Base-by-base conservation (phyloP, 2,113 vertebrate genomes). In the Chaetodon trifascialis region DNA sequence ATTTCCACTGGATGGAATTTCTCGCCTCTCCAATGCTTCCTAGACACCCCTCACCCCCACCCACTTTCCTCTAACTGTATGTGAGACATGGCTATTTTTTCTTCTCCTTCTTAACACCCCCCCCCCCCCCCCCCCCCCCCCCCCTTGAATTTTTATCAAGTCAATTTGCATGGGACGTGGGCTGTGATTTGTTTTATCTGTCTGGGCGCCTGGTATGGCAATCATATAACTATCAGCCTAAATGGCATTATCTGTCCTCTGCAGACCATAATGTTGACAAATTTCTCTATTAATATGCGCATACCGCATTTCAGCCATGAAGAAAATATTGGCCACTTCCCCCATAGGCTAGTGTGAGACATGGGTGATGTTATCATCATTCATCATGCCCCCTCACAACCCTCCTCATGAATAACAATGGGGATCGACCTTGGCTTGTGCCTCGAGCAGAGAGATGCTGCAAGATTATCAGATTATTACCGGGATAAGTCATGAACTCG, bases 381-480 rank as follows among this genome's bases (percentile, higher is more conserved):
- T 91, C 85, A 90, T 84, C 34, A 55, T 70, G 79, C 54, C 86
- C 56, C 67, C 90, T 84, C 85, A n/a, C 79, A 64, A 19, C 59
- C 72, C 76, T 80, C 73, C 0, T 54, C 68, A 58, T 92, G 90
- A 91, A 89, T 89, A 91, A 86, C 89, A 93, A 92, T 84, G 19
- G 47, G 52, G 5, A 73, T 46, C 46, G 90, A 91, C 91, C 88
- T 92, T 90, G 83, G 79, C 63, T 86, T 14, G 70, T 67, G 77
- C 72, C 73, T 83, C 9, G 5, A 55, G 73, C 79, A 71, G 76
- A 76, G 69, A 69, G 85, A 83, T 82, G 80, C 75, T 83, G 76
- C 25, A 70, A 87, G 83, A 92, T 93, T 85, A 93, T 76, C 79
- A 88, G 89, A 91, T 93, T 90, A 89, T 89, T 72, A 65, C 49